Percentiles rank a stretch among this genome's conserved stretches.
Conservation (phyloP, 2,888 invertebrate species). For the Ormia ochracea region DNA sequence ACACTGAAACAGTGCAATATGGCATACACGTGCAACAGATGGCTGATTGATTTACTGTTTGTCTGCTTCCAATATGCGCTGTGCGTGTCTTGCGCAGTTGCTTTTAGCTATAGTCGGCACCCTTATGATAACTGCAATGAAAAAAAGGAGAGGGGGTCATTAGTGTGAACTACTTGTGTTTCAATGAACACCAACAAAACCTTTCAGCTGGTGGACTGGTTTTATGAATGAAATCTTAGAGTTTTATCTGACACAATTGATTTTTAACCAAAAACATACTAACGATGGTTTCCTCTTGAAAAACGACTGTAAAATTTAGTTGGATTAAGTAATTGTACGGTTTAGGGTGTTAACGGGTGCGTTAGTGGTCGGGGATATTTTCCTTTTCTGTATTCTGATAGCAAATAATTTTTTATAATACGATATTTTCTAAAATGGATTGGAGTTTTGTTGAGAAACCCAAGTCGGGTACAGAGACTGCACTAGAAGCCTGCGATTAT, state of each 20-base stretch:
- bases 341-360: constrained; percentile 37
- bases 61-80: background rate
- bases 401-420: background rate
- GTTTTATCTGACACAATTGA: constrained; percentile 51
- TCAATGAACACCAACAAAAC: too few relatives aligned
- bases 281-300: constrained; percentile 34
- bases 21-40: constrained; percentile 70
- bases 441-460: constrained; percentile 76
- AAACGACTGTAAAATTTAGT: constrained; percentile 40
- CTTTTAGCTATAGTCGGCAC: constrained; percentile 35
- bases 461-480: constrained; percentile 79
- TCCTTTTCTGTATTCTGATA: background rate
- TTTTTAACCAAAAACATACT: constrained; percentile 61
- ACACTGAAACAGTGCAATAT: constrained; percentile 14
- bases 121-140: background rate
- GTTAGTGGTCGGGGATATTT: background rate
- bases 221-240: constrained; percentile 56
- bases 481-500: constrained; percentile 84
- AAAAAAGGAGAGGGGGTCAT: constrained; percentile 32
- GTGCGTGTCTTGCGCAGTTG: constrained; percentile 71
- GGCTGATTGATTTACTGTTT: constrained; percentile 40
- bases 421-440: constrained; percentile 67
- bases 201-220: constrained; percentile 20
- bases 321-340: constrained; percentile 37
- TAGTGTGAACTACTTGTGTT: too few relatives aligned